A percentile compares a stretch with the other conserved stretches of the same genome.
These are phyloP conservation scores for Prietella phreatophila DNA, from an alignment of 2,113 vertebrate genomes.

Conservation along the genomic window DNA sequence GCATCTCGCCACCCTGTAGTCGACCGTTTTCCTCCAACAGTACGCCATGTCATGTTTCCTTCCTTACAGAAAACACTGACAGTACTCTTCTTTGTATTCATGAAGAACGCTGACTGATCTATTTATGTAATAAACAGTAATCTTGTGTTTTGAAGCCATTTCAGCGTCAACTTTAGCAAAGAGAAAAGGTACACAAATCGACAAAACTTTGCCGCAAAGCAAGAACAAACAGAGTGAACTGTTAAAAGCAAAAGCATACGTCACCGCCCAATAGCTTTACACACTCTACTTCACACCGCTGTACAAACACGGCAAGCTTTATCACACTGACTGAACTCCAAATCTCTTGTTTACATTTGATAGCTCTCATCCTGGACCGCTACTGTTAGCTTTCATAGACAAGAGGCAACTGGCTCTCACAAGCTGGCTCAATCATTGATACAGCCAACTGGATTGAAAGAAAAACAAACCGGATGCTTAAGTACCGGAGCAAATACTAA, in stretches of 20 bases:
- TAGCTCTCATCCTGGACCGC: constrained; percentile 36
- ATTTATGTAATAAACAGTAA: not conserved
- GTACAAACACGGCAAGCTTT: constrained; percentile 47
- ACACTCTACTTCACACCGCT: constrained; percentile 39
- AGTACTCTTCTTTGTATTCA: not conserved
- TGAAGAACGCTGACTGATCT: not conserved
- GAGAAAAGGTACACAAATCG: not conserved
- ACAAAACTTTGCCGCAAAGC: not conserved
- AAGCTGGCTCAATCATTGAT: constrained; percentile 43
- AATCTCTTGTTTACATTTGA: constrained; percentile 55
- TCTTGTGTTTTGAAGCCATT: not conserved
- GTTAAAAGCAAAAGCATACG: not conserved
- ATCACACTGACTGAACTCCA: constrained; percentile 43
- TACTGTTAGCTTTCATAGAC: constrained; percentile 26
- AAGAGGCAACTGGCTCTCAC: constrained; percentile 10
- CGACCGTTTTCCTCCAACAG: not conserved
- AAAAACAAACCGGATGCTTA: constrained; percentile 5
- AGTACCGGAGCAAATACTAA: constrained; percentile 11
- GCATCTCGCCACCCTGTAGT: not conserved
- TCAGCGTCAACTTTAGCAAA: not conserved
- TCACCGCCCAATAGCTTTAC: not conserved
- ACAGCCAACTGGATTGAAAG: constrained; percentile 14
- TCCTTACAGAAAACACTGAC: not conserved
- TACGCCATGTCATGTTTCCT: not conserved
- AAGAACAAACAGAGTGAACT: not conserved